Percentiles rank a stretch among this genome's conserved stretches.
Conservation (phyloP, 2,113 vertebrate genomes). For the Amia ocellicauda region DNA sequence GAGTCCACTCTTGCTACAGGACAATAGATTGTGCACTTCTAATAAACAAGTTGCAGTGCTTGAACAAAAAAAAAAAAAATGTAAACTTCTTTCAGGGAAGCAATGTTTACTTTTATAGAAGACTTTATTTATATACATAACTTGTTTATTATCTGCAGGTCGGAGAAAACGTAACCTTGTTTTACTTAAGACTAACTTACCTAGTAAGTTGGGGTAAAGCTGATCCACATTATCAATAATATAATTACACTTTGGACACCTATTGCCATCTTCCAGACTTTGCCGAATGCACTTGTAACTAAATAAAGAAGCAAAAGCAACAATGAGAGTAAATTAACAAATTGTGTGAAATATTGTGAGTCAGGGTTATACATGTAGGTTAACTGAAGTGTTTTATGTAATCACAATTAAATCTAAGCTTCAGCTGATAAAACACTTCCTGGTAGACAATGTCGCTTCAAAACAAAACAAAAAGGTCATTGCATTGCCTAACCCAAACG, state of each 20-base stretch:
- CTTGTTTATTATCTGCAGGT: too few species aligned
- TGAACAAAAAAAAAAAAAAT: neutral
- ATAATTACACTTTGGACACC: conserved; percentile 98
- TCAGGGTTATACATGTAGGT: neutral
- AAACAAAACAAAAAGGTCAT: too few species aligned
- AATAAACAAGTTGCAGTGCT: too few species aligned
- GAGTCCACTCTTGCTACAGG: too few species aligned
- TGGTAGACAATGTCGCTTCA: too few species aligned
- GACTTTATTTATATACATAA: too few species aligned
- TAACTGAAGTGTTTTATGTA: too few species aligned
- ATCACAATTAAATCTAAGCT: too few species aligned
- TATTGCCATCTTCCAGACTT: conserved; percentile 96
- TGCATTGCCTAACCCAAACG: too few species aligned
- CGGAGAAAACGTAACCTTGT: too few species aligned
- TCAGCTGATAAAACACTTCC: too few species aligned
- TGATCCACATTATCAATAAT: conserved; percentile 97
- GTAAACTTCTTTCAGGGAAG: neutral
- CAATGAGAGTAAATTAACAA: neutral
- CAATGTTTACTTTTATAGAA: neutral
- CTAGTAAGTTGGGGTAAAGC: conserved; percentile 97
- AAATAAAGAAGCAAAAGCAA: conserved; percentile 18
- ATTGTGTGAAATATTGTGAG: neutral
- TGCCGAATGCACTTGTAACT: conserved; percentile 97
- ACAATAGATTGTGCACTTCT: too few species aligned
- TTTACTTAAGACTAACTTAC: conserved; percentile 60